These are phyloP conservation scores for Virgularia gustaviana DNA, from an alignment of 92 coral and sea anemone genomes.

Conservation along the genomic window DNA sequence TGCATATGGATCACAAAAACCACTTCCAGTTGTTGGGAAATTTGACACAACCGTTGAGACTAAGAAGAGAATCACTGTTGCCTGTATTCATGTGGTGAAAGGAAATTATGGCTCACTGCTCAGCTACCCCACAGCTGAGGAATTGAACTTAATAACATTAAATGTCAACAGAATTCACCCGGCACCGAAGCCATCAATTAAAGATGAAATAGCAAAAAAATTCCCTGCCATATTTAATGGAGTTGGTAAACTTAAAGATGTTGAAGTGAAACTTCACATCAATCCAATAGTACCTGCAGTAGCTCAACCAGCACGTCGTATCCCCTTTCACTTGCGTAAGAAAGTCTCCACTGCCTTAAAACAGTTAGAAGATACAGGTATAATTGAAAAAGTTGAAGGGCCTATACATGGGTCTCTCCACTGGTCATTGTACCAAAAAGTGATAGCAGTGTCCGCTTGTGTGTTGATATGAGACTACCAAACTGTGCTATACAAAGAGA, in stretches of 20 bases:
- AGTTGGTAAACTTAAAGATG: slow-evolving; percentile 47
- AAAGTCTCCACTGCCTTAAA: slow-evolving; percentile 46
- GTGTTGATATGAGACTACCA: slow-evolving; percentile 51
- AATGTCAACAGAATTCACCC: neutral
- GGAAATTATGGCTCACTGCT: slow-evolving; percentile 45
- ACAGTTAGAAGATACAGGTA: slow-evolving; percentile 43
- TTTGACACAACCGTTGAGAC: slow-evolving; percentile 13
- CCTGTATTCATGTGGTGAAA: slow-evolving; percentile 23
- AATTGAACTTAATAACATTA: slow-evolving; percentile 14
- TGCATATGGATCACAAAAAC: neutral
- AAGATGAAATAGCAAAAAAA: slow-evolving; percentile 2
- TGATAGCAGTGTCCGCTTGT: slow-evolving; percentile 45
- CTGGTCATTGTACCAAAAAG: slow-evolving; percentile 48
- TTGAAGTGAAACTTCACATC: slow-evolving; percentile 41
- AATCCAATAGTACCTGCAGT: slow-evolving; percentile 47
- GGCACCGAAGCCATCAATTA: slow-evolving; percentile 16
- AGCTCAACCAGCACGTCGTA: slow-evolving; percentile 43
- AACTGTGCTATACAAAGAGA: slow-evolving; percentile 46
- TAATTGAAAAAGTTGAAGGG: slow-evolving; percentile 47
- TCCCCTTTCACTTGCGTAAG: slow-evolving; percentile 48
- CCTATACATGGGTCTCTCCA: slow-evolving; percentile 64
- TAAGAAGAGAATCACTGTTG: neutral
- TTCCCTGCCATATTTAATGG: slow-evolving; percentile 51
- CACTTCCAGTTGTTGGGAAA: slow-evolving; percentile 9
- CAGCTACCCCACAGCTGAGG: slow-evolving; percentile 27